phyloP scores from a whole-genome alignment of 2,797 vertebrate species.

The Sebastes taczanowskii region DNA sequence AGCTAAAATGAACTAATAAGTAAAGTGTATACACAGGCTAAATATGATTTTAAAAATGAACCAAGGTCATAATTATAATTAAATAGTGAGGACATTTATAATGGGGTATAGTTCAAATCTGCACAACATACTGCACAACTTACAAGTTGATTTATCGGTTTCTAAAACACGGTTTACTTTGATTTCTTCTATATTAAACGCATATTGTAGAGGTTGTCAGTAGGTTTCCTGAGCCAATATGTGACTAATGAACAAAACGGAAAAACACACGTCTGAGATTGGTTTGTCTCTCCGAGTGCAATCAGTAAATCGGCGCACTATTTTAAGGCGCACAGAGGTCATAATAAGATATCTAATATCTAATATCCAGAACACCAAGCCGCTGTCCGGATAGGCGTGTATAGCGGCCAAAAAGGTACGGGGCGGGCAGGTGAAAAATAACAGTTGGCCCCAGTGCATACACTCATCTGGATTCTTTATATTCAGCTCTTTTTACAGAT shows the following conservation, averaged over 20 bases:
- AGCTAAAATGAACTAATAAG: neutral
- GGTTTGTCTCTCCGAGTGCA: neutral
- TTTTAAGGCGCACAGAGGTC: neutral
- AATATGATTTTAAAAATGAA: neutral
- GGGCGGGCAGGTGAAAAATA: neutral
- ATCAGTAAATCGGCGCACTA: neutral
- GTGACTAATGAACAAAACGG: neutral
- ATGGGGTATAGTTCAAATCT: neutral
- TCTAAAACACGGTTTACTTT: neutral
- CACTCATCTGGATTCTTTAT: neutral
- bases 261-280: neutral
- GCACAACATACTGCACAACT: neutral
- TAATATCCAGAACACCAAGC: neutral
- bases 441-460: neutral
- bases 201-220: neutral
- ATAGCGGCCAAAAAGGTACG: neutral
- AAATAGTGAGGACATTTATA: neutral
- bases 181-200: neutral
- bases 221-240: neutral
- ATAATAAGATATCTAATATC: neutral
- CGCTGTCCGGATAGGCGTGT: neutral
- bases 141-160: neutral
- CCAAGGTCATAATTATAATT: neutral
- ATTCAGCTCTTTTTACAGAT: neutral
- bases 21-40: neutral